Base-by-base conservation (phyloP, 2,797 vertebrate species). In the Notamacropus eugenii region DNA sequence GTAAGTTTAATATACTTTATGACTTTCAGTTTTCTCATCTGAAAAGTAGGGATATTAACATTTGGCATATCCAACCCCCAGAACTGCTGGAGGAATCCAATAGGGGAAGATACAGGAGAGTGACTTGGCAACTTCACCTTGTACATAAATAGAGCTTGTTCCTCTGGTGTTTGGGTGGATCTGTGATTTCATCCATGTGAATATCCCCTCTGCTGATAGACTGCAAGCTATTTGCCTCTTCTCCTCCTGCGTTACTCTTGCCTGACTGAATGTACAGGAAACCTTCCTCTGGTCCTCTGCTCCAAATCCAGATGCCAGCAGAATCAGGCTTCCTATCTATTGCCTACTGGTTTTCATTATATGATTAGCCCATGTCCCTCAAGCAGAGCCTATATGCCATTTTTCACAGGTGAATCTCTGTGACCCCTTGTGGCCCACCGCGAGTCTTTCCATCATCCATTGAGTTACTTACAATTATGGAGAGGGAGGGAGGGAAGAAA, bases 1-100 rank as follows among this genome's bases (percentile, higher is more conserved):
- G 57, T 59, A 94, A 92, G 16, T 14, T 54, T 94, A 55, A 90
- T 94, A 50, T 19, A 95, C 58, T 92, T 90, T 14, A 40, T 16
- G 28, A 93, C 9, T 29, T 93, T 95, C 31, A 1, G 29, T 92
- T 50, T 96, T 90, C 55, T 34, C 93, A 92, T 91, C 52, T 94
- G 10, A 55, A 94, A 95, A 95, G 24, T 6, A 74, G 28, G 3
- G 46, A 50, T 31, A 24, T 82, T 55, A 50, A 50, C 22, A 56
- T 56, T 29, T 54, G 31, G 55, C 67, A 54, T 92, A 40, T 14
- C 50, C 46, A 62, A 46, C 28, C 93, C 40, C 28, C 6, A 91
- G 29, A 59, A 90, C 22, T 87, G 24, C 10, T 50, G 9, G 40
- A 10, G 40, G 74, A 74, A 50, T 50, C 22, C 27, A 46, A 46